These are phyloP conservation scores for Nipponacmea schrenckii DNA, from an alignment of 2,888 invertebrate genomes.

Conservation along the genomic window DNA sequence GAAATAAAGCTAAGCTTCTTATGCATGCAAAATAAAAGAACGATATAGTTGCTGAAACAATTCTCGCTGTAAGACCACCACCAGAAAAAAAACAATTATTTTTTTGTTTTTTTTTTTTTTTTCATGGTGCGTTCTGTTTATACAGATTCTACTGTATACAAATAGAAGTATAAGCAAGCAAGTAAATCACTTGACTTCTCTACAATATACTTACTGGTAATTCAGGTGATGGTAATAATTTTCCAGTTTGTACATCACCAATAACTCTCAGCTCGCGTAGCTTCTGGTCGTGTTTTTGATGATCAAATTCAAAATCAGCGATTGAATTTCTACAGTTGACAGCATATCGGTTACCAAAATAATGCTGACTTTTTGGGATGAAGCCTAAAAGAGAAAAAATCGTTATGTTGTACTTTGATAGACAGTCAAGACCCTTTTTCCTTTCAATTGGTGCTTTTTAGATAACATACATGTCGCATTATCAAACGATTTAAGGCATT, in stretches of 20 bases:
- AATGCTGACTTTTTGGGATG: slow-evolving; percentile 57
- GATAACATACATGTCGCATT: neutral
- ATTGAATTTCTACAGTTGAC: slow-evolving; percentile 54
- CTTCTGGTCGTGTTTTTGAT: slow-evolving; percentile 43
- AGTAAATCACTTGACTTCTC: too few relatives aligned
- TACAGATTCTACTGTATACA: too few relatives aligned
- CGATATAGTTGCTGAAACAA: too few relatives aligned
- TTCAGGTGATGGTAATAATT: slow-evolving; percentile 30
- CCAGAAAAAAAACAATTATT: too few relatives aligned
- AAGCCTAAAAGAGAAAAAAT: slow-evolving; percentile 43
- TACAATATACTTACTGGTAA: slow-evolving; percentile 39
- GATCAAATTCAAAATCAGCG: slow-evolving; percentile 55
- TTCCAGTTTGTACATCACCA: slow-evolving; percentile 46
- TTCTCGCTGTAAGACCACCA: too few relatives aligned
- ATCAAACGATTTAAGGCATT: neutral
- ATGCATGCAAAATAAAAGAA: too few relatives aligned
- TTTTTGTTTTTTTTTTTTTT: too few relatives aligned
- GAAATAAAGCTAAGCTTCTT: too few relatives aligned
- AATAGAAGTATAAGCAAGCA: too few relatives aligned
- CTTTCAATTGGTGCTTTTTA: neutral
- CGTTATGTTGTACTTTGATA: neutral
- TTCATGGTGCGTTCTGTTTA: too few relatives aligned
- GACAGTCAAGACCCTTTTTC: too few relatives aligned
- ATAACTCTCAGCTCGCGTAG: slow-evolving; percentile 41
- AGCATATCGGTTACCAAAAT: slow-evolving; percentile 57